Conservation (phyloP, 2,888 invertebrate genomes). For the Drosophila basisetae region DNA sequence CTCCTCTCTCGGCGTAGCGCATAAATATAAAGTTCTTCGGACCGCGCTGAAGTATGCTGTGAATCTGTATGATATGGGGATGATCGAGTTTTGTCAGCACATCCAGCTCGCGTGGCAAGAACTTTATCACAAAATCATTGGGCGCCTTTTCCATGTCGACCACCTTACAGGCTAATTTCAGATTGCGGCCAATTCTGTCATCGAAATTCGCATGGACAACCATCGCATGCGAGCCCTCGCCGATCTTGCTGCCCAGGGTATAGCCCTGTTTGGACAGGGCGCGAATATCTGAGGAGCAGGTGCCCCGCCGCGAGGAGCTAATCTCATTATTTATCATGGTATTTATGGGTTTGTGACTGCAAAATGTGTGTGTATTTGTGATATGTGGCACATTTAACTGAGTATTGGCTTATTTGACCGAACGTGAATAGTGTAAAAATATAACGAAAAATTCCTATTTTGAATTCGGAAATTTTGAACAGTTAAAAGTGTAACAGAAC, state of each 20-base stretch:
- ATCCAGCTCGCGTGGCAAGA: conserved; percentile 96
- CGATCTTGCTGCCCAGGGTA: conserved; percentile 92
- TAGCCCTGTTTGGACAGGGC: conserved; percentile 94
- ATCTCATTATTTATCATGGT: conserved; percentile 59
- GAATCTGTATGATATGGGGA: conserved; percentile 95
- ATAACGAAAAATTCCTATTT: conserved; percentile 28
- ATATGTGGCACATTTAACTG: conserved; percentile 21
- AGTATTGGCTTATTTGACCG: conserved; percentile 24
- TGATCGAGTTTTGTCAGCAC: conserved; percentile 95
- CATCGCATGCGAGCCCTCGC: conserved; percentile 95
- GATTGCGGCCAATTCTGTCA: conserved; percentile 87
- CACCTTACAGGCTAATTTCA: conserved; percentile 94
- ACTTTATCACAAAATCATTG: conserved; percentile 94
- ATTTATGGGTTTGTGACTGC: conserved; percentile 10
- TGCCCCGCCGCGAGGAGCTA: conserved; percentile 72
- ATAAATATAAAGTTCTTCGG: conserved; percentile 95
- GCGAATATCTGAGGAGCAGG: conserved; percentile 92
- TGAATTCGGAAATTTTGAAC: conserved; percentile 41
- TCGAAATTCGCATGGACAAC: conserved; percentile 94
- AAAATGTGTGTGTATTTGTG: neutral
- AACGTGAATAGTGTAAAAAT: conserved; percentile 33
- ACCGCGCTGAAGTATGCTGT: conserved; percentile 93
- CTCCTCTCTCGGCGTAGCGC: conserved; percentile 96
- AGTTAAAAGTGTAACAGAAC: conserved; percentile 20
- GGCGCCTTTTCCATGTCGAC: conserved; percentile 96